Conservation (phyloP, 1,140 invertebrate genomes). For the Bombus affinis region DNA sequence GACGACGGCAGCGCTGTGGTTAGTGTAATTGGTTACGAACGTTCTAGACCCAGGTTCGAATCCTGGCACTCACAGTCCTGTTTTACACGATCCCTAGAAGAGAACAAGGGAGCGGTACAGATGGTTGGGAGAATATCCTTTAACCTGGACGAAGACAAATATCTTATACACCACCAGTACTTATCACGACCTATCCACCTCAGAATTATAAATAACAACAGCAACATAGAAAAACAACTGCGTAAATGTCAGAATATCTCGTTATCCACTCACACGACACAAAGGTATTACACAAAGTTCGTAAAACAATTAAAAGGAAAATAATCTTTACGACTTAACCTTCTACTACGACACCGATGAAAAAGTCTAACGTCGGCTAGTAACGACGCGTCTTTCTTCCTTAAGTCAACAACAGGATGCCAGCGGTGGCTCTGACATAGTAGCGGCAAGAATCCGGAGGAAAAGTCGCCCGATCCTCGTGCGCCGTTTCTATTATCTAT, state of each 20-base stretch:
- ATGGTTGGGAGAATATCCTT: too few species aligned
- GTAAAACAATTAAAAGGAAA: background rate
- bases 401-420: background rate
- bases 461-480: conserved; percentile 29
- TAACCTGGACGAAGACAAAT: too few species aligned
- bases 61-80: too few species aligned
- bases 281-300: background rate
- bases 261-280: background rate
- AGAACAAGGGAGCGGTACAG: too few species aligned
- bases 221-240: too few species aligned
- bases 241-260: background rate
- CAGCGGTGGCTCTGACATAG: conserved; percentile 6
- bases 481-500: conserved; percentile 55
- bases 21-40: too few species aligned
- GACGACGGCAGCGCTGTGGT: too few species aligned
- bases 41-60: too few species aligned
- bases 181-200: too few species aligned
- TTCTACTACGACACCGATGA: background rate
- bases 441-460: conserved; percentile 18
- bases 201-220: too few species aligned
- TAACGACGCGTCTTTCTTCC: background rate
- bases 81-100: too few species aligned
- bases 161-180: too few species aligned
- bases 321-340: background rate
- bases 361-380: background rate